Evolutionary conservation across 1,140 invertebrate species (phyloP).

Genomic region (Drosophila lacertosa): DNA sequence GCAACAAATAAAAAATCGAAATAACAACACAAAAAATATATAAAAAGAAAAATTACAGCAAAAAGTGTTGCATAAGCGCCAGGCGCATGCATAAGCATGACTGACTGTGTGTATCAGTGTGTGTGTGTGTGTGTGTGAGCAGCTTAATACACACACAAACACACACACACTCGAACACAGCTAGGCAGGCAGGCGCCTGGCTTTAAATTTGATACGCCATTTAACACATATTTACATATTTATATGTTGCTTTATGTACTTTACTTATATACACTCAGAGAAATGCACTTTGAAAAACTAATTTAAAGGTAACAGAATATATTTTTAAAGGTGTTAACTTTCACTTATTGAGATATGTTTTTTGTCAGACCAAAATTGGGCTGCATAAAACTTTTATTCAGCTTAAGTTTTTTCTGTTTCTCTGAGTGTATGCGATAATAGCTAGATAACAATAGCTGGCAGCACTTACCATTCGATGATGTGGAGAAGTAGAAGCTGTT

Average conservation of each 20-base stretch:
- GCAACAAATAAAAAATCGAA: slow-evolving; percentile 47
- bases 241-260: neutral
- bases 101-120: slow-evolving; percentile 2
- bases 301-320: too few relatives aligned
- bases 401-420: too few relatives aligned
- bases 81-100: slow-evolving; percentile 39
- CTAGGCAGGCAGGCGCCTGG: slow-evolving; percentile 12
- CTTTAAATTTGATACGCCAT: slow-evolving; percentile 32
- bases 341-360: too few relatives aligned
- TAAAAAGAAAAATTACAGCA: neutral
- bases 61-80: slow-evolving; percentile 42
- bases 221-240: slow-evolving; percentile 2
- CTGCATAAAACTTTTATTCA: too few relatives aligned
- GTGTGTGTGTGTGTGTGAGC: slow-evolving; percentile 3
- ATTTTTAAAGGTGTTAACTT: too few relatives aligned
- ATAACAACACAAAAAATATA: slow-evolving; percentile 17
- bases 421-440: too few relatives aligned
- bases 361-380: too few relatives aligned
- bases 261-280: neutral
- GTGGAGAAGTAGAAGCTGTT: slow-evolving; percentile 86
- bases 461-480: slow-evolving; percentile 84
- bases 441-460: neutral
- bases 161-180: neutral
- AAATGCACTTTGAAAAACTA: too few relatives aligned
- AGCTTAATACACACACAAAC: slow-evolving; percentile 29